These are phyloP conservation scores for Apis laboriosa DNA, from an alignment of 1,140 invertebrate genomes.

Conservation along the genomic window DNA sequence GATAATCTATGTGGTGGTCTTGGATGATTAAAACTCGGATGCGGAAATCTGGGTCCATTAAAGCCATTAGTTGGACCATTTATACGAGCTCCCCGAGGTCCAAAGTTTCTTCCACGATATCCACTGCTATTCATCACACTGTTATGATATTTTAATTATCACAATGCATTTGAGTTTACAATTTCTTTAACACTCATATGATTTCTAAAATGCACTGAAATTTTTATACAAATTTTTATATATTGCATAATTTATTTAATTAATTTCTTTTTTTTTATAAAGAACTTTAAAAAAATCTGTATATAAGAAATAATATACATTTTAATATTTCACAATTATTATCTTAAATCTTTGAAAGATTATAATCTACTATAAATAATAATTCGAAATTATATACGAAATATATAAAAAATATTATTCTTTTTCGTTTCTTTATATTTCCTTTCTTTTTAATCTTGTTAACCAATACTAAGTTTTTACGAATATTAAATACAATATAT, in stretches of 20 bases:
- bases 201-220: background rate
- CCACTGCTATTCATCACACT: conserved; percentile 70
- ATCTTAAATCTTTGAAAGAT: background rate
- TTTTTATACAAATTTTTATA: conserved; percentile 4
- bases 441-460: background rate
- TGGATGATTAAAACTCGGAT: conserved; percentile 46
- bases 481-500: background rate
- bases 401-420: background rate
- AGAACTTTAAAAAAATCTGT: background rate
- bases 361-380: background rate
- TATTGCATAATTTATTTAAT: conserved; percentile 28
- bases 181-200: background rate
- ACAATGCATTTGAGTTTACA: conserved; percentile 10
- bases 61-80: conserved; percentile 45
- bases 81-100: conserved; percentile 58
- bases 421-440: background rate
- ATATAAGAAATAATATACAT: background rate
- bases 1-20: conserved; percentile 22
- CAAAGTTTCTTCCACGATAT: conserved; percentile 67
- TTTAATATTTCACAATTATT: background rate
- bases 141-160: conserved; percentile 22
- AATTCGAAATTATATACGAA: background rate
- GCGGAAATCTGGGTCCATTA: conserved; percentile 43
- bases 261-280: background rate
- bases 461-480: background rate